phyloP scores from a whole-genome alignment of 2,797 vertebrate species.

The Perdix hodgsoniae region DNA sequence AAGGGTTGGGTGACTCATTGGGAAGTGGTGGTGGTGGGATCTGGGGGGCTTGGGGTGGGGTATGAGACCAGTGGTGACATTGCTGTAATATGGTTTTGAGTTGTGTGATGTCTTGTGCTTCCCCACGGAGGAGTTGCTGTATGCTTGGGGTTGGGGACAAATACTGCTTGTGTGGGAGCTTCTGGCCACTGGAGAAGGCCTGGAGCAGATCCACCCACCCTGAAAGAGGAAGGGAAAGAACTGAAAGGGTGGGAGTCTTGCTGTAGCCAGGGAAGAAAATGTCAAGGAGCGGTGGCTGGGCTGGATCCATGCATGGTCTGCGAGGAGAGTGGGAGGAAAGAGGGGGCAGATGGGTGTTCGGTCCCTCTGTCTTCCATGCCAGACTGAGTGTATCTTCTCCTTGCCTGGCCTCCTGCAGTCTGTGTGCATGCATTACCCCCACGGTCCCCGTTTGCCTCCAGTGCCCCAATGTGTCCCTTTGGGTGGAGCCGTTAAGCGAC shows the following conservation, averaged over 20 bases:
- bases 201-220: neutral
- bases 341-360: neutral
- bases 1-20: neutral
- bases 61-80: neutral
- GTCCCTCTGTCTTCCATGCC: neutral
- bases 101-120: rapidly evolving
- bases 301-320: neutral
- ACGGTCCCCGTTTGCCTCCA: rapidly evolving
- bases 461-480: neutral
- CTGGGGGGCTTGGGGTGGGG: neutral
- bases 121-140: neutral
- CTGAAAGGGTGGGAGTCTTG: neutral
- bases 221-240: neutral
- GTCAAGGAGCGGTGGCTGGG: neutral
- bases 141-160: neutral
- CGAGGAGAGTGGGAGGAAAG: neutral
- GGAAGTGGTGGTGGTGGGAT: neutral
- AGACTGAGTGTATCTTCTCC: neutral
- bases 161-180: neutral
- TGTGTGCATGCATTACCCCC: neutral
- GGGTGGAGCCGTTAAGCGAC: rapidly evolving
- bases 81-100: neutral
- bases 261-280: constrained; percentile 28
- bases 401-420: rapidly evolving
- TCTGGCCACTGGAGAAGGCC: rapidly evolving